These are phyloP conservation scores for Littorina saxatilis DNA, from an alignment of 1,140 invertebrate genomes.

Conservation along the genomic window DNA sequence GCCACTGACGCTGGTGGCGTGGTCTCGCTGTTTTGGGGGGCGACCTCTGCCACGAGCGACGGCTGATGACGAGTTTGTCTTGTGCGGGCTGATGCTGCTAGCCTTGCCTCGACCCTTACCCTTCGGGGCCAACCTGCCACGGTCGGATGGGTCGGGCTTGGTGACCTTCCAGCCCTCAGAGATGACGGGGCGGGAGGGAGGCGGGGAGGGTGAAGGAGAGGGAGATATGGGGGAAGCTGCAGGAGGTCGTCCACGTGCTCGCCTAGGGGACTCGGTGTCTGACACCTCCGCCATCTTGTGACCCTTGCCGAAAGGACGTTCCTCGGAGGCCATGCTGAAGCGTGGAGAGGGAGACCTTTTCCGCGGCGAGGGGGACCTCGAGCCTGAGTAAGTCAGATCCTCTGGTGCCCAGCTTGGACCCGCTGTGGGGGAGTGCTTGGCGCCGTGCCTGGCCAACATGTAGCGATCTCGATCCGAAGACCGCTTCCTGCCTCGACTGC, in stretches of 20 bases:
- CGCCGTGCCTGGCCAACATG: not conserved
- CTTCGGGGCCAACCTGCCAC: not conserved
- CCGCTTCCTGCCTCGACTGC: too few species aligned
- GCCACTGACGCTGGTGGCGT: not conserved
- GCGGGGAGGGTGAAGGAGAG: not conserved
- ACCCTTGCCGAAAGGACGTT: not conserved
- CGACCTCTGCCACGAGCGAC: too few species aligned
- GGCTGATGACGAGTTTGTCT: too few species aligned
- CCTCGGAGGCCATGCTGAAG: not conserved
- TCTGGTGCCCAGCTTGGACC: conserved; percentile 18
- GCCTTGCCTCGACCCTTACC: not conserved
- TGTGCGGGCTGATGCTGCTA: not conserved
- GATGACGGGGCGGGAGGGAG: not conserved
- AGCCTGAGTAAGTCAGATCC: not conserved
- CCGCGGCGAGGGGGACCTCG: not conserved
- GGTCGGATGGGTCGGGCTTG: not conserved
- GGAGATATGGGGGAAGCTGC: not conserved
- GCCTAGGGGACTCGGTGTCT: not conserved
- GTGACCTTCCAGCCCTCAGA: conserved; percentile 14
- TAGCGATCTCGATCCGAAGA: too few species aligned
- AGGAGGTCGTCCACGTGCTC: too few species aligned
- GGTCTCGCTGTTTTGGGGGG: not conserved
- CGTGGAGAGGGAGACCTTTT: not conserved
- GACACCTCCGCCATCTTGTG: not conserved
- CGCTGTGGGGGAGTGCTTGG: not conserved